These are phyloP conservation scores for Neopelma chrysocephalum DNA, from an alignment of 2,797 vertebrate species.

Conservation along the genomic window DNA sequence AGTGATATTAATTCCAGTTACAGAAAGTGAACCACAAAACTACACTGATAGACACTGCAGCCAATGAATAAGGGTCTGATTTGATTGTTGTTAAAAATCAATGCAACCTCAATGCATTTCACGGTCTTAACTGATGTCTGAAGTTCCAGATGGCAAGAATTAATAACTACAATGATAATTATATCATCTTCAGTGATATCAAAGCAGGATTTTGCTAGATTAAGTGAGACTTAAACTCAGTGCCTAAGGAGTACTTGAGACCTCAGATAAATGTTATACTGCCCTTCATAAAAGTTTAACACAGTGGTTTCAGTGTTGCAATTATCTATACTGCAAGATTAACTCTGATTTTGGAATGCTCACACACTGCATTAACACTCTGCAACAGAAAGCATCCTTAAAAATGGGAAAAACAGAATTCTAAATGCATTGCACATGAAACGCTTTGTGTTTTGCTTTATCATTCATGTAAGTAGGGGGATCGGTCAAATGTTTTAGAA, in stretches of 20 bases:
- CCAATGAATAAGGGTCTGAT: neutral
- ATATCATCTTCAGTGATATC: neutral
- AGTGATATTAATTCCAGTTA: neutral
- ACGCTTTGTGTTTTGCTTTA: neutral
- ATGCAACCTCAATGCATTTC: neutral
- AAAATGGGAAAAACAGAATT: neutral
- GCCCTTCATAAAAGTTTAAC: neutral
- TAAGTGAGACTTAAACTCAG: neutral
- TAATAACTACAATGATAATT: neutral
- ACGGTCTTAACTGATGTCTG: neutral
- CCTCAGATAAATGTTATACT: neutral
- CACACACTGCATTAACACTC: neutral
- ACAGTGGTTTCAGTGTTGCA: neutral
- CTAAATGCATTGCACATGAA: neutral
- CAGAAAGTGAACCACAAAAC: neutral
- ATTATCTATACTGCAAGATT: neutral
- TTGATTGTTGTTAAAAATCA: neutral
- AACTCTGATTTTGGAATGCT: neutral
- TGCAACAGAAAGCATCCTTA: neutral
- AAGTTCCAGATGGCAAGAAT: neutral
- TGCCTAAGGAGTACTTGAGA: neutral
- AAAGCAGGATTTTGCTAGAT: neutral
- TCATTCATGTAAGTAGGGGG: accelerated
- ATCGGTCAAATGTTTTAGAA: neutral
- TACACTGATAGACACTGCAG: neutral